Evolutionary conservation across 1,140 invertebrate genomes (phyloP).

Genomic region (Periplaneta americana): DNA sequence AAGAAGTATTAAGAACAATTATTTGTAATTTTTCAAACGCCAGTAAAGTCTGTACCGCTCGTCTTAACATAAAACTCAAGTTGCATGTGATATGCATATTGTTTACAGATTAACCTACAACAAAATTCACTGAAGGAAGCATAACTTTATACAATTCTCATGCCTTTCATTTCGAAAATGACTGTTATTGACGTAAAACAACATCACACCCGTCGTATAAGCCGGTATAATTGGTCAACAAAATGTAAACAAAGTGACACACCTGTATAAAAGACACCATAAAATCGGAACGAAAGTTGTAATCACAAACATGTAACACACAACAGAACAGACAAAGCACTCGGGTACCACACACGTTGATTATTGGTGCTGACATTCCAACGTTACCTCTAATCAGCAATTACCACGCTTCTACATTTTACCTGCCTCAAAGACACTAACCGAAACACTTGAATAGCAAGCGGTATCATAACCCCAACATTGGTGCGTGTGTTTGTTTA

Average conservation of each 20-base stretch:
- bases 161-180: background rate
- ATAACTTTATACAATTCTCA: background rate
- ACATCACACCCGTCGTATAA: background rate
- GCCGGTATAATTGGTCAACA: background rate
- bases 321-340: background rate
- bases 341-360: background rate
- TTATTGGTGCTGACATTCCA: background rate
- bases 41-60: too few relatives aligned
- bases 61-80: too few relatives aligned
- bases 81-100: too few relatives aligned
- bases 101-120: too few relatives aligned
- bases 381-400: background rate
- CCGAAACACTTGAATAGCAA: background rate
- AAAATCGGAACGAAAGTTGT: background rate
- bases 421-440: background rate
- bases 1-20: too few relatives aligned
- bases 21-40: too few relatives aligned
- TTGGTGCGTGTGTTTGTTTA: slow-evolving; percentile 10
- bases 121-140: background rate
- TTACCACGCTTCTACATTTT: background rate
- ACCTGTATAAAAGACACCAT: background rate
- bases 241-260: slow-evolving; percentile 1
- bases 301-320: background rate
- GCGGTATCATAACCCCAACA: background rate
- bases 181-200: background rate